Percentiles rank a stretch among this genome's conserved stretches.
Conservation (phyloP, 2,113 vertebrate genomes). For the Madoqua kirkii region DNA sequence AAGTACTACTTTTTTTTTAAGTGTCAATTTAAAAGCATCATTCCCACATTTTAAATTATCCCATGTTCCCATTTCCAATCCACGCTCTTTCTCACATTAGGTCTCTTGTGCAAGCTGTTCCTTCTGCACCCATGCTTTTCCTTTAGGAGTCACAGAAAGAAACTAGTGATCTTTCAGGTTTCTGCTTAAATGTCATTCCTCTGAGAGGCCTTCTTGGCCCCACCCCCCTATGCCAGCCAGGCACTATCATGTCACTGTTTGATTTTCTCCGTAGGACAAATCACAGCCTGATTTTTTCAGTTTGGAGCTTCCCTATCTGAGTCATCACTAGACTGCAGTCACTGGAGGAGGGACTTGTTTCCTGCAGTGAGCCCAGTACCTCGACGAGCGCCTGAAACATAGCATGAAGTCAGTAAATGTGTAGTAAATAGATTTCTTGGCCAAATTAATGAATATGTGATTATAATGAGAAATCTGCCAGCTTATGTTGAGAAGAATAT, state of each 20-base stretch:
- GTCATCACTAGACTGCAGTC: background rate
- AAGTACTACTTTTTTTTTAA: background rate
- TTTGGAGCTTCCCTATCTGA: background rate
- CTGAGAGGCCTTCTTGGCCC: background rate
- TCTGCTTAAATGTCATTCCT: background rate
- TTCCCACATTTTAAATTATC: background rate
- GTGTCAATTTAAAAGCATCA: background rate
- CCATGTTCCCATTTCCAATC: background rate
- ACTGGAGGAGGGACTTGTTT: background rate
- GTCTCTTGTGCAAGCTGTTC: background rate
- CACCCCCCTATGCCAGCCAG: background rate
- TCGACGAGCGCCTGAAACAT: background rate
- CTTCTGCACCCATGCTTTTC: background rate
- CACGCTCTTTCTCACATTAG: background rate
- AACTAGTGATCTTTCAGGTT: background rate
- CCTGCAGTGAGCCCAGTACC: background rate
- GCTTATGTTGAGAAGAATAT: background rate
- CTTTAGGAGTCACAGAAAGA: background rate
- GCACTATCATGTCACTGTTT: background rate
- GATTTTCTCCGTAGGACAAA: background rate
- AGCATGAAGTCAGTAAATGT: background rate
- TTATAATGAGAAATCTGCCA: conserved; percentile 14
- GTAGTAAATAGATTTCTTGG: background rate
- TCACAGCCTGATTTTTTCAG: background rate
- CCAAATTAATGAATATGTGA: background rate